A percentile compares a stretch with the other conserved stretches of the same genome.
These are phyloP conservation scores for Phthorimaea operculella DNA, from an alignment of 1,140 invertebrate genomes.

Conservation along the genomic window DNA sequence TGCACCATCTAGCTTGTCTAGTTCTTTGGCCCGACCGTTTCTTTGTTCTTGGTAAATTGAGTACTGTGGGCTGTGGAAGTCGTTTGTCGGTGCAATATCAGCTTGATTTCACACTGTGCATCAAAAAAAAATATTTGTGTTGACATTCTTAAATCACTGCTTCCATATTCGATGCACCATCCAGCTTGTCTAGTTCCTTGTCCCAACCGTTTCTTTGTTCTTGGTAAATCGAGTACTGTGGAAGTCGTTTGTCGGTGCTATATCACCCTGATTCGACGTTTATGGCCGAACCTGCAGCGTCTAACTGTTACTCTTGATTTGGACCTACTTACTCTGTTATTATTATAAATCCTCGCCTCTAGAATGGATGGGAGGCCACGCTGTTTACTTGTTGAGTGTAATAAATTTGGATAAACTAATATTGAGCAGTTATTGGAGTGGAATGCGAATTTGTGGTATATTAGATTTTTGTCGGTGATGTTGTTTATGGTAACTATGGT, in stretches of 20 bases:
- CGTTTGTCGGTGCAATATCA: slow-evolving; percentile 61
- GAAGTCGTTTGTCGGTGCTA: slow-evolving; percentile 56
- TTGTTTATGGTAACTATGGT: too few species aligned
- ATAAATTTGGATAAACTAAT: too few species aligned
- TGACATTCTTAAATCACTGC: too few species aligned
- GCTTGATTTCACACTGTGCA: slow-evolving; percentile 60
- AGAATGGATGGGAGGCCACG: neutral
- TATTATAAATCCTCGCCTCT: slow-evolving; percentile 1
- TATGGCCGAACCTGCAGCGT: slow-evolving; percentile 36
- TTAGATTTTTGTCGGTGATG: too few species aligned
- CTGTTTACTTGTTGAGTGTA: slow-evolving; percentile 3
- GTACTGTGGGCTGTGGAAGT: slow-evolving; percentile 32
- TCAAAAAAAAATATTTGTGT: too few species aligned
- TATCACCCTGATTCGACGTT: slow-evolving; percentile 61
- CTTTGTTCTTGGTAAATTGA: slow-evolving; percentile 63
- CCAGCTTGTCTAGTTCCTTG: too few species aligned
- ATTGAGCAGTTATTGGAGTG: too few species aligned
- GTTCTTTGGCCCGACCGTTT: too few species aligned
- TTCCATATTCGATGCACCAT: too few species aligned
- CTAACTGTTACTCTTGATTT: slow-evolving; percentile 37
- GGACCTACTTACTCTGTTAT: slow-evolving; percentile 13
- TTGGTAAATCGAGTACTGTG: slow-evolving; percentile 54
- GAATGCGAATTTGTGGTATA: too few species aligned
- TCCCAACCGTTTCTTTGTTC: slow-evolving; percentile 47
- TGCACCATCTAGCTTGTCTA: too few species aligned